Evolutionary conservation across 2,797 vertebrate genomes (phyloP).

Genomic region (Lutjanus argentimaculatus): DNA sequence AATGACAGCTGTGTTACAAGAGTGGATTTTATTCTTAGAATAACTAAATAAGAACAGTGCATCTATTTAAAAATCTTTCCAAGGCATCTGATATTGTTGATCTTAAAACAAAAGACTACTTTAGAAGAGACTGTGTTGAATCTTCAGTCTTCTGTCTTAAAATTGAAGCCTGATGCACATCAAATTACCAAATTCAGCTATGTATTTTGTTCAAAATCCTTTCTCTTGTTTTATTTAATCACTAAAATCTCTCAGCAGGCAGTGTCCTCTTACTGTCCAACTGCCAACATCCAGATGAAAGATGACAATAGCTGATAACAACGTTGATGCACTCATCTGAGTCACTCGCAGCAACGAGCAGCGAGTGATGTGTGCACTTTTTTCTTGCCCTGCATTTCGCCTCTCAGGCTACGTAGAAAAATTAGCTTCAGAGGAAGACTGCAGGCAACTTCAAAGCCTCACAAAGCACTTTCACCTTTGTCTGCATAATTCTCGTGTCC

Average conservation of each 20-base stretch:
- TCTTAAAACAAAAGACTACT: not conserved
- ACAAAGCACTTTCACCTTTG: not conserved
- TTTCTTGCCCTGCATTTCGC: not conserved
- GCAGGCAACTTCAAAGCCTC: no score
- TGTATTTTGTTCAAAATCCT: not conserved
- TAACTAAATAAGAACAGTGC: not conserved
- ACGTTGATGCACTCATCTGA: not conserved
- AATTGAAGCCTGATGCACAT: not conserved
- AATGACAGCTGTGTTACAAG: not conserved
- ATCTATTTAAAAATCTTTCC: slow-evolving; percentile 25
- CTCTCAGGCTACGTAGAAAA: not conserved
- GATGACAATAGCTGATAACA: not conserved
- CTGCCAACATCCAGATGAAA: not conserved
- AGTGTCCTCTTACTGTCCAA: not conserved
- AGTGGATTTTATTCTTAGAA: not conserved
- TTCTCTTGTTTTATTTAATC: not conserved
- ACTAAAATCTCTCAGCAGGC: not conserved
- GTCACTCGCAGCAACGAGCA: not conserved
- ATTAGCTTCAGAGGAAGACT: not conserved
- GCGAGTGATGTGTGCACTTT: not conserved
- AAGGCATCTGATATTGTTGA: slow-evolving; percentile 1
- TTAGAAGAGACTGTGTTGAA: not conserved
- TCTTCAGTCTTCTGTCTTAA: not conserved
- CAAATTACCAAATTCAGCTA: not conserved
- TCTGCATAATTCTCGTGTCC: not conserved